Base-by-base conservation (phyloP, 2,113 vertebrate genomes). In the Zapus hudsonius region DNA sequence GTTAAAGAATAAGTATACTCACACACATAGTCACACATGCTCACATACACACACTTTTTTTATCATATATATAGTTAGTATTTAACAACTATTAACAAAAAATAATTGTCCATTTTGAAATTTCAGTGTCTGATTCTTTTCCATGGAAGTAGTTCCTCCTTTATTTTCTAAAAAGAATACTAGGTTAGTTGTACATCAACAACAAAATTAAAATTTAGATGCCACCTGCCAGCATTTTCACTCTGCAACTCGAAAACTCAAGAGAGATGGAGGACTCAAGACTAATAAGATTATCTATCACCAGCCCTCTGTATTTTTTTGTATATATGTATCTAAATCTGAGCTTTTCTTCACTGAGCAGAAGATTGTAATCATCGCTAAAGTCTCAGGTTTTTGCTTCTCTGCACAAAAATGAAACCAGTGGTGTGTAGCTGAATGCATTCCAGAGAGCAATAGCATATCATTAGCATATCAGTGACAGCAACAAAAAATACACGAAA, bases 221-320 rank as follows among this genome's bases (percentile, higher is more conserved):
- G 36, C 92, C 66, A 89, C 92, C 96, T 97, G 96, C 91, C 93
- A 88, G 52, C 72, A 91, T 85, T 72, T 92, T 90, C 75, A 89
- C 82, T 97, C 84, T 73, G 29, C 88, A 78, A 93, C 81, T 47
- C 42, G 74, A 95, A 96, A 74, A 80, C 92, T 96, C 96, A 85
- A 63, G 97, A 96, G 96, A 94, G 89, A 95, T 86, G 79, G 91
- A 93, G 96, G 97, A 84, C 38, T 84, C 90, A 94, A 88, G 92
- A 92, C 97, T 97, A 98, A 97, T 97, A 92, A 97, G 96, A 97
- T 96, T 96, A 97, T 93, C 81, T 96, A 97, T 93, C 81, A 17
- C 92, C 74, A 17, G 78, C 81, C 70, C 52, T 42, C 38, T 22
- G 36, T 40, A 57, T 44, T 47, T 55, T 57, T 89, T 79, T 40